These are phyloP conservation scores for Lophotriccus pileatus DNA, from an alignment of 2,797 vertebrate species.

Conservation along the genomic window DNA sequence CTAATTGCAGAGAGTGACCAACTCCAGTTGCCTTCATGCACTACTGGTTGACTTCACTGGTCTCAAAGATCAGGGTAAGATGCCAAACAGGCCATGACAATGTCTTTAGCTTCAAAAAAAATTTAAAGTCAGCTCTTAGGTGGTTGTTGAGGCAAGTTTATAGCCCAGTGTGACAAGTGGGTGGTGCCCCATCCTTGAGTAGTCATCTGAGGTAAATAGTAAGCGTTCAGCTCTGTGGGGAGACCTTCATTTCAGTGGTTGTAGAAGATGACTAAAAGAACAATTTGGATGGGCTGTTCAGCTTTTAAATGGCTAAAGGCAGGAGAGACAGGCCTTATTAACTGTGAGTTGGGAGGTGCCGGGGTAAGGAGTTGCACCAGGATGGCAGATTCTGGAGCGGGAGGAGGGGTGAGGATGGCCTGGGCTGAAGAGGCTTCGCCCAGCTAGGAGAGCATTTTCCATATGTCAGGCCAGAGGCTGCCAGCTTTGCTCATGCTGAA, in stretches of 20 bases:
- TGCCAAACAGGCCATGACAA: neutral
- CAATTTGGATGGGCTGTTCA: neutral
- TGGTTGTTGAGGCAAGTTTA: neutral
- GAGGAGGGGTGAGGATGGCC: neutral
- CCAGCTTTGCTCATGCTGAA: slow-evolving; percentile 48
- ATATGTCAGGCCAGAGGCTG: slow-evolving; percentile 47
- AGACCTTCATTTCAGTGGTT: neutral
- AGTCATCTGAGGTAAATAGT: neutral
- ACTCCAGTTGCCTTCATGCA: neutral
- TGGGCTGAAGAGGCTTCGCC: neutral
- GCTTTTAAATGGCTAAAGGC: neutral
- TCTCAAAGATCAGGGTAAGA: neutral
- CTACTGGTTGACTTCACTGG: neutral
- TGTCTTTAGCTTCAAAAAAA: neutral
- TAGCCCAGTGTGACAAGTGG: neutral
- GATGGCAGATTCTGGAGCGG: neutral
- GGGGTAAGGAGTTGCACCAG: neutral
- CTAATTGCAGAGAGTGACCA: neutral
- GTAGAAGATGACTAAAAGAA: neutral
- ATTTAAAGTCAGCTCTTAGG: neutral
- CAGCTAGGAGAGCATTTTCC: slow-evolving; percentile 36
- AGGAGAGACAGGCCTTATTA: neutral
- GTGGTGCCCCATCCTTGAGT: neutral
- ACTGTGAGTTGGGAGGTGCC: neutral
- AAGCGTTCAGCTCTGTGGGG: neutral